phyloP scores from a whole-genome alignment of 2,113 vertebrate species.

The Leucoraja erinaceus region DNA sequence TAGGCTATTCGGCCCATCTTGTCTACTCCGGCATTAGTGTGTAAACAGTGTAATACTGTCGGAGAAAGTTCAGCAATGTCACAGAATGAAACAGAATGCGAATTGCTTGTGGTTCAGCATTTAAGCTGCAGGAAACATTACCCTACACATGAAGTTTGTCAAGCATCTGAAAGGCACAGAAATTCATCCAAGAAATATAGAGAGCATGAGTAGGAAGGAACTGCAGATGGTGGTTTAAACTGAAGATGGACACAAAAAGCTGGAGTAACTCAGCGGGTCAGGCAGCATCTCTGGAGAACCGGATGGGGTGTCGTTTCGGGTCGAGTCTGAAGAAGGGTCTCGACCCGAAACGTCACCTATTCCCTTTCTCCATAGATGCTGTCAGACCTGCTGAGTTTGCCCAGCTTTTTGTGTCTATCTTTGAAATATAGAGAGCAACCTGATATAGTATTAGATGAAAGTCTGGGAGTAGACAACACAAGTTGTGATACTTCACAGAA shows the following conservation, averaged over 20 bases:
- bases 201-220: too few relatives aligned
- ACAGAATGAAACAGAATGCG: neutral
- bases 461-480: neutral
- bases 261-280: too few relatives aligned
- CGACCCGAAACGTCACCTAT: too few relatives aligned
- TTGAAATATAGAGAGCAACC: neutral
- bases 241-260: too few relatives aligned
- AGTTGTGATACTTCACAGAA: neutral
- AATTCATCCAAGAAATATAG: neutral
- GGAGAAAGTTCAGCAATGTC: neutral
- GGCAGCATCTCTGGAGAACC: too few relatives aligned
- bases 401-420: too few relatives aligned
- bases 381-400: too few relatives aligned
- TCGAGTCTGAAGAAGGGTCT: too few relatives aligned
- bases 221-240: too few relatives aligned
- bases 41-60: neutral
- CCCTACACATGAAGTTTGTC: neutral
- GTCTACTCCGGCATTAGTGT: neutral
- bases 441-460: neutral
- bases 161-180: neutral
- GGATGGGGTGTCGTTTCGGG: too few relatives aligned
- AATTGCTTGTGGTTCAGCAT: neutral
- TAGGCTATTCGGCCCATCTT: too few relatives aligned
- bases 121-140: neutral
- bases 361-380: too few relatives aligned